Evolutionary conservation across 2,888 invertebrate species (phyloP), one percentile per base, ranked within the genome.

Genomic region (Chydorus sphaericus): DNA sequence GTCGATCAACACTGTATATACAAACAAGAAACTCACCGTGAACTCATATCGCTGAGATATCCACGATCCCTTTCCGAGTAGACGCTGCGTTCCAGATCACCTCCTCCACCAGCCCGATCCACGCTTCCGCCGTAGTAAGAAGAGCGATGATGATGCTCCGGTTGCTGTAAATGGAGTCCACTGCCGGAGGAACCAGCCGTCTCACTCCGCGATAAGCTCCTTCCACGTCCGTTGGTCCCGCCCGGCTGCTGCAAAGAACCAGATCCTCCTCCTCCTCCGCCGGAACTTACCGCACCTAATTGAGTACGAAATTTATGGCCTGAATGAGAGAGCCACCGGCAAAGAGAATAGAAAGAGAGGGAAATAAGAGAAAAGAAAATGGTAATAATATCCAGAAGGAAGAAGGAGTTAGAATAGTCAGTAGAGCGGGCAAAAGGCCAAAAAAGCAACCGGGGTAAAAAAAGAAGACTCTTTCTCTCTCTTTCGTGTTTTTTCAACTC

Each of bases 21-120:
- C 28, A 16, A n/a, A 10, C 11, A 14, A 49, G 44, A 31, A 53
- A 48, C 65, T 63, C 68, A 83, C 82, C 83, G 80, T 60, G 84
- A 78, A 69, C 83, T 85, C 65, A 85, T 85, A 68, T 86, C 86
- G 66, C 85, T 85, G 61, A 85, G 74, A 67, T 86, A 85, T 60
- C 86, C 86, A 44, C 82, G 75, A 68, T 83, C 83, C 39, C 77
- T 57, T 26, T 57, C 57, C 5, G 48, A 37, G 36, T 61, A 61
- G 3, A 62, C 38, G 49, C 61, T 57, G 49, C 57, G 48, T 18
- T 57, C 51, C 48, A 50, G 26, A 10, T 57, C 54, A 4, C 48
- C 39, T 28, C 20, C 33, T 29, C 39, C 56, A n/a, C 49, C 50
- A 1, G 18, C 44, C 10, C 8, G 8, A 33, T 28, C 10, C 10